These are phyloP conservation scores for Herpailurus yagouaroundi DNA, from an alignment of 2,113 vertebrate genomes.

Conservation along the genomic window DNA sequence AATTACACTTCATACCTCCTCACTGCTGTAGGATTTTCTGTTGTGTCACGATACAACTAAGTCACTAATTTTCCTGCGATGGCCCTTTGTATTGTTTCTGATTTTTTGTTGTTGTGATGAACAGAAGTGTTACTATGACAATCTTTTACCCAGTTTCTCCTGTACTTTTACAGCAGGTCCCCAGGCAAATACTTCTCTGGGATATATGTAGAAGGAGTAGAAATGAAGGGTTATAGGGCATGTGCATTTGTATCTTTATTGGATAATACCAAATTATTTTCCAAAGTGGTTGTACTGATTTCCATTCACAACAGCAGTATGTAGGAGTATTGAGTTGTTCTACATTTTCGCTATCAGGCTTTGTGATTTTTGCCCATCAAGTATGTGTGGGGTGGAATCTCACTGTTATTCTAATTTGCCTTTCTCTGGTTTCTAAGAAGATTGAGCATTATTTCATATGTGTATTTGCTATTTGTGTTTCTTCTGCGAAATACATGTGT, in stretches of 20 bases:
- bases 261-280: not conserved
- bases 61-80: not conserved
- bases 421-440: not conserved
- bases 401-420: not conserved
- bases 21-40: not conserved
- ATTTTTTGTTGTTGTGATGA: not conserved
- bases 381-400: not conserved
- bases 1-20: not conserved
- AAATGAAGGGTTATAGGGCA: not conserved
- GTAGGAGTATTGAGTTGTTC: not conserved
- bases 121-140: not conserved
- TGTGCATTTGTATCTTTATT: not conserved
- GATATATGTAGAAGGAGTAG: not conserved
- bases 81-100: not conserved
- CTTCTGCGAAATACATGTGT: not conserved
- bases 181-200: not conserved
- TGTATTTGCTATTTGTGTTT: constrained; percentile 14
- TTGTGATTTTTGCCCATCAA: not conserved
- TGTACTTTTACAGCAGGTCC: not conserved
- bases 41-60: not conserved
- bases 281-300: not conserved
- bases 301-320: not conserved
- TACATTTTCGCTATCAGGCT: not conserved
- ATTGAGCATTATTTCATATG: not conserved
- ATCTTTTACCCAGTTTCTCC: not conserved